Evolutionary conservation across 2,797 vertebrate genomes (phyloP).

Genomic region (Sebastes jordani): DNA sequence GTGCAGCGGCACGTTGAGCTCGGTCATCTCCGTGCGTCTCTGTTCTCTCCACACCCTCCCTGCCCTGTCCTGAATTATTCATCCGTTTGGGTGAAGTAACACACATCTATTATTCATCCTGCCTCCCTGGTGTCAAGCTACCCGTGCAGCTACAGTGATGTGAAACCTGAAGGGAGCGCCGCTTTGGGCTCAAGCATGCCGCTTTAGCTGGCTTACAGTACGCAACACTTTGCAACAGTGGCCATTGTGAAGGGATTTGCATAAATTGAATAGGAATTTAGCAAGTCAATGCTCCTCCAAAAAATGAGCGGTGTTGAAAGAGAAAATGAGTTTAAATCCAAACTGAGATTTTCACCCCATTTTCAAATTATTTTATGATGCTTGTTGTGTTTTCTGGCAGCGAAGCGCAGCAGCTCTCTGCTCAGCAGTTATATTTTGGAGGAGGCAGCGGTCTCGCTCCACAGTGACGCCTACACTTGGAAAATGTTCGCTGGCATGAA

Average conservation of each 20-base stretch:
- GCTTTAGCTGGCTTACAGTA: conserved; percentile 47
- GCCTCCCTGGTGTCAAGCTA: conserved; percentile 49
- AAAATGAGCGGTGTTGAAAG: conserved; percentile 24
- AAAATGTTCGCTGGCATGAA: background rate
- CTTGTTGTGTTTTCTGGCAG: conserved; percentile 9
- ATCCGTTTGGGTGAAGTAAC: conserved; percentile 67
- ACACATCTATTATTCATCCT: conserved; percentile 69
- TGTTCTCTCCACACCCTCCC: conserved; percentile 27
- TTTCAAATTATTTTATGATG: conserved; percentile 26
- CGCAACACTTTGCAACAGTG: conserved; percentile 51
- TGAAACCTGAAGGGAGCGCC: conserved; percentile 57
- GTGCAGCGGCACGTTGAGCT: conserved; percentile 13
- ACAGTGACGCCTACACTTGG: conserved; percentile 1
- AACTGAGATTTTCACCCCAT: conserved; percentile 13
- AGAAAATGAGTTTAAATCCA: conserved; percentile 50
- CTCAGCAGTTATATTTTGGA: background rate
- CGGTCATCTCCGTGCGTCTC: conserved; percentile 26
- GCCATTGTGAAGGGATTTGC: conserved; percentile 61
- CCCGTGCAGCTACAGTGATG: conserved; percentile 39
- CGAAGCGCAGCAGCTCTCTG: background rate
- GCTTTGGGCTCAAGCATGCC: conserved; percentile 36
- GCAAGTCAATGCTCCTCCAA: conserved; percentile 35
- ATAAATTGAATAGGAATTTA: conserved; percentile 56
- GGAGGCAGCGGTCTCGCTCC: conserved; percentile 1
- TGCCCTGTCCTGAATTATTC: conserved; percentile 62